phyloP scores from a whole-genome alignment of 37 sponge, comb jelly and placozoan species.

The Geodia barretti region DNA sequence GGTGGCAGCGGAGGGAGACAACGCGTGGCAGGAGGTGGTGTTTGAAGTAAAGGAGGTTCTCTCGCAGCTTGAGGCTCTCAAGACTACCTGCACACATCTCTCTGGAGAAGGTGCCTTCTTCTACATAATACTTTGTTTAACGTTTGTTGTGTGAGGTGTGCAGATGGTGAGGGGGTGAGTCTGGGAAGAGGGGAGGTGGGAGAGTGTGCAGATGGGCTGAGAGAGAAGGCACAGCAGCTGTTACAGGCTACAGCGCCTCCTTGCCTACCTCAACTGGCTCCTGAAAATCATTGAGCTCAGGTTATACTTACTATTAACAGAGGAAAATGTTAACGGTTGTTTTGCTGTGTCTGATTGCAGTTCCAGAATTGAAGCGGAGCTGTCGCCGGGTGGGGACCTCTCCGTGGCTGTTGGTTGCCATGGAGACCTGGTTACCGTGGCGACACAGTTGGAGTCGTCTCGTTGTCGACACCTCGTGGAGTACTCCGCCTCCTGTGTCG shows the following conservation, averaged over 20 bases:
- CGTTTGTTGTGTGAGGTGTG: too few species aligned
- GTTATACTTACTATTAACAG: neutral
- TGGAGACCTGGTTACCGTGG: neutral
- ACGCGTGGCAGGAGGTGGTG: conserved; percentile 24
- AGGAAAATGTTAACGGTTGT: neutral
- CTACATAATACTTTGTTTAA: too few species aligned
- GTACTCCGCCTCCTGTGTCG: neutral
- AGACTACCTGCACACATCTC: neutral
- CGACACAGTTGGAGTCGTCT: neutral
- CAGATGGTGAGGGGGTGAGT: neutral
- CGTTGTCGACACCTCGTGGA: neutral
- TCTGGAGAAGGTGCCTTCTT: neutral
- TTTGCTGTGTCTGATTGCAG: neutral
- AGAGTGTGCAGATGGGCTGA: conserved; percentile 1
- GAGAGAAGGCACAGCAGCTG: conserved; percentile 5
- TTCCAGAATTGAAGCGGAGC: neutral
- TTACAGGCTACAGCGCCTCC: conserved; percentile 24
- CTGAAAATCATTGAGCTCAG: conserved; percentile 11
- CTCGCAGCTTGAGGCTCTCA: conserved; percentile 15
- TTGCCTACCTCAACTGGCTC: conserved; percentile 44
- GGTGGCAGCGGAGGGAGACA: neutral
- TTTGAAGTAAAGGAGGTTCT: conserved; percentile 3
- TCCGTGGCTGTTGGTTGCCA: neutral
- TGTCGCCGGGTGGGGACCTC: neutral
- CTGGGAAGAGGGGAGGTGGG: neutral